phyloP scores from a whole-genome alignment of 1,140 invertebrate species.

The Apis cerana region DNA sequence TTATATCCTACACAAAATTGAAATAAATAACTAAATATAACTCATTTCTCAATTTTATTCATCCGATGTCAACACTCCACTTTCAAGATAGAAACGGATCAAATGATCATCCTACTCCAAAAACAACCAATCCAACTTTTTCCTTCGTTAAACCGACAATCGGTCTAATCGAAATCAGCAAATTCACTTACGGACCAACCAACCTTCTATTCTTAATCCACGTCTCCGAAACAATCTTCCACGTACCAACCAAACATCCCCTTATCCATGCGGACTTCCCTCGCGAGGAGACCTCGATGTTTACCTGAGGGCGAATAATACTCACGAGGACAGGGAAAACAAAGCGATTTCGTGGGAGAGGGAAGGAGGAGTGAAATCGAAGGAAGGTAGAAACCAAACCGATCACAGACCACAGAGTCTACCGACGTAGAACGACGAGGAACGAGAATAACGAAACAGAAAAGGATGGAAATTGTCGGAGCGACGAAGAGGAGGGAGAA shows the following conservation, averaged over 20 bases:
- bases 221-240: background rate
- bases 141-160: background rate
- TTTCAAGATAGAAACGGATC: background rate
- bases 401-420: background rate
- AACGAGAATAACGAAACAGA: slow-evolving; percentile 30
- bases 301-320: slow-evolving; percentile 12
- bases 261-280: too few species aligned
- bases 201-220: background rate
- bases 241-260: background rate
- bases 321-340: background rate
- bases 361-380: background rate
- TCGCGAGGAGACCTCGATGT: background rate
- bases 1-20: too few species aligned
- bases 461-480: slow-evolving; percentile 26
- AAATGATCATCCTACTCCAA: background rate
- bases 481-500: slow-evolving; percentile 34
- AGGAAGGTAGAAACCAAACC: background rate
- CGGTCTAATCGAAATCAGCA: too few species aligned
- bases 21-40: too few species aligned
- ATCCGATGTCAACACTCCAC: too few species aligned
- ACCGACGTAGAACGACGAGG: slow-evolving; percentile 22
- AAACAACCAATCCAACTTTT: background rate
- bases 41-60: too few species aligned
- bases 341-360: background rate
- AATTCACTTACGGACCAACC: slow-evolving; percentile 11